phyloP scores from a whole-genome alignment of 1,140 invertebrate genomes.

The Heliothis subflexa region DNA sequence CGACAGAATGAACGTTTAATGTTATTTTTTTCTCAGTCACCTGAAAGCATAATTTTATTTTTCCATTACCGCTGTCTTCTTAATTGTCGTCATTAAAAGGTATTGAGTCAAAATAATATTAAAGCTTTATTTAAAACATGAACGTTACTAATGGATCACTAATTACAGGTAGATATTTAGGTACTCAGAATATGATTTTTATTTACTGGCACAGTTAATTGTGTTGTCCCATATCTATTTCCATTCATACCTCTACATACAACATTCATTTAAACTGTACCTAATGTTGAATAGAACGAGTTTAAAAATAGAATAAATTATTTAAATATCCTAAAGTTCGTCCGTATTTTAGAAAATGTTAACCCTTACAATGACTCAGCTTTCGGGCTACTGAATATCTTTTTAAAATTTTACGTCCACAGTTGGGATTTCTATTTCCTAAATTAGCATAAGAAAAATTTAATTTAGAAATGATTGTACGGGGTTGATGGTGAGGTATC shows the following conservation, averaged over 20 bases:
- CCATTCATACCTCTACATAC: background rate
- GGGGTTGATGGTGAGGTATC: conserved; percentile 12
- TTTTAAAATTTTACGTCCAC: conserved; percentile 40
- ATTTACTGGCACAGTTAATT: conserved; percentile 2
- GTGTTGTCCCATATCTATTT: background rate
- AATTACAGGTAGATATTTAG: conserved; percentile 43
- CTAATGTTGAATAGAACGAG: conserved; percentile 11
- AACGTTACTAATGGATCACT: conserved; percentile 54
- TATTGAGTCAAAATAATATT: conserved; percentile 48
- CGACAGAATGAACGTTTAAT: conserved; percentile 39
- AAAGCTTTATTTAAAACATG: conserved; percentile 50
- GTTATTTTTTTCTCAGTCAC: conserved; percentile 45
- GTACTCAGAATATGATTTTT: conserved; percentile 16
- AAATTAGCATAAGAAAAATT: conserved; percentile 47
- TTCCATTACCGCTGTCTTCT: conserved; percentile 55
- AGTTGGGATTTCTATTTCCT: conserved; percentile 38
- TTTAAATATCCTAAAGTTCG: conserved; percentile 16
- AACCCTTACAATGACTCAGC: conserved; percentile 37
- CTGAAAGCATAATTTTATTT: conserved; percentile 55
- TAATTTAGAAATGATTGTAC: conserved; percentile 30
- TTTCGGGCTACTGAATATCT: conserved; percentile 40
- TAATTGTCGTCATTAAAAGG: conserved; percentile 56
- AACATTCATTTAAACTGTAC: conserved; percentile 9
- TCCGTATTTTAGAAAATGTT: conserved; percentile 41
- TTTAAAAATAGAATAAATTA: conserved; percentile 32